These are phyloP conservation scores for Pluvialis apricaria DNA, from an alignment of 2,113 vertebrate genomes.

Conservation along the genomic window DNA sequence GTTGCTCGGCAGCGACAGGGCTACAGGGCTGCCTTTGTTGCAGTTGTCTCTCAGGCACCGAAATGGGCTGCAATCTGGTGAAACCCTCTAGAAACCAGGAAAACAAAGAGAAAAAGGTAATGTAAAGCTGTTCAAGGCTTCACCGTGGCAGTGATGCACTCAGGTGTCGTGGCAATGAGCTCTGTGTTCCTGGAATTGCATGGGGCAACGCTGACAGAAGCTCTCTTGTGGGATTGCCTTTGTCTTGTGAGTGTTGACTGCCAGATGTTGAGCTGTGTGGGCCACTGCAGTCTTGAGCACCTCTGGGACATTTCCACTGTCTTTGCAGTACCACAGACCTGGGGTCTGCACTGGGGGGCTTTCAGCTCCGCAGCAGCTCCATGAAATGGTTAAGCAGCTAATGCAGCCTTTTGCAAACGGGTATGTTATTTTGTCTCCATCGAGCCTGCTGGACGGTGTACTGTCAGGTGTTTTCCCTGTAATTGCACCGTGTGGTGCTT, in stretches of 20 bases:
- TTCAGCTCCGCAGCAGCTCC: background rate
- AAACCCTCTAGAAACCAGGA: background rate
- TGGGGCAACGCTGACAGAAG: background rate
- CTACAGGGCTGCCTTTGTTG: background rate
- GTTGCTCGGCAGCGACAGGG: background rate
- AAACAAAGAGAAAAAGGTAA: background rate
- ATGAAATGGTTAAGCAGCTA: background rate
- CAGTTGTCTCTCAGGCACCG: background rate
- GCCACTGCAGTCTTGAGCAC: background rate
- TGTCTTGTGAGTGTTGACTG: background rate
- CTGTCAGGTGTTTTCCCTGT: background rate
- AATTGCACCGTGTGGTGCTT: background rate
- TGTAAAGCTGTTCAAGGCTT: background rate
- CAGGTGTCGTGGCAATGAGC: background rate
- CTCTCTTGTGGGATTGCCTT: background rate
- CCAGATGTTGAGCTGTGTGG: background rate
- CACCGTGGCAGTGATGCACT: fast-evolving
- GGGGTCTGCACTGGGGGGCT: background rate
- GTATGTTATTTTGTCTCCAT: background rate
- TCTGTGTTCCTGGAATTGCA: background rate
- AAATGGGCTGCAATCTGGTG: background rate
- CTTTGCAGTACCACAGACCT: background rate
- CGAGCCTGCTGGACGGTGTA: background rate
- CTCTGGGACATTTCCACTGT: background rate
- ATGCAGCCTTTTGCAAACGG: background rate